Base-by-base conservation (phyloP, 2,113 vertebrate genomes). In the Elaphurus davidianus region DNA sequence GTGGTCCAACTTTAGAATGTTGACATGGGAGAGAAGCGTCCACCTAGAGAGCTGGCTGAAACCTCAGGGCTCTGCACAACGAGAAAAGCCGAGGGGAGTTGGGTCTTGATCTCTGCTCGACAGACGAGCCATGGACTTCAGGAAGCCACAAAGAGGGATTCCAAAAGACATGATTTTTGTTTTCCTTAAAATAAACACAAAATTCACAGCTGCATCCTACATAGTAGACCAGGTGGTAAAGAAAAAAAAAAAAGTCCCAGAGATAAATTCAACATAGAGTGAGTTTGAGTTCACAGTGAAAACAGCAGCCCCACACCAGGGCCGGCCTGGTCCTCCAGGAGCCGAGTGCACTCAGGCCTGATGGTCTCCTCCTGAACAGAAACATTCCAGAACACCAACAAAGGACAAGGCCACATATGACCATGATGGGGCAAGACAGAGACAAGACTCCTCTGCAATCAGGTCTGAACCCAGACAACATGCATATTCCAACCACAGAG, bases 401-500 rank as follows among this genome's bases (percentile, higher is more conserved):
- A 11, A 7, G 4, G 30, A 23, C 25, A 33, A 90, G 40, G n/a
- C 15, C 47, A 25, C 0, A 0, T 54, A 1, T 2, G 21, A 21
- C 86, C 0, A 1, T 10, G 47, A 45, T 16, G 19, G 36, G 17
- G 23, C 21, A 33, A n/a, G 64, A 59, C 23, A 28, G 13, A 47
- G 19, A 27, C 36, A 25, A 33, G 89, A 79, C n/a, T 21, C 25
- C 27, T 17, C 2, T 2, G 19, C 5, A 15, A 17, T 25, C 79
- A 27, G 11, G 28, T 36, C 50, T 17, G 79, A 92, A 27, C 9
- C 5, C 36, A 33, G 45, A 67, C 30, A 87, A n/a, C 67, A 25
- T 4, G 19, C 47, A 17, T 0, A 25, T 23, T 71, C 19, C 67
- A 71, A 71, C n/a, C 19, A 12, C 64, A 19, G 4, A 71, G 64